Conservation (phyloP, 2,113 vertebrate species). For the Vimba vimba region DNA sequence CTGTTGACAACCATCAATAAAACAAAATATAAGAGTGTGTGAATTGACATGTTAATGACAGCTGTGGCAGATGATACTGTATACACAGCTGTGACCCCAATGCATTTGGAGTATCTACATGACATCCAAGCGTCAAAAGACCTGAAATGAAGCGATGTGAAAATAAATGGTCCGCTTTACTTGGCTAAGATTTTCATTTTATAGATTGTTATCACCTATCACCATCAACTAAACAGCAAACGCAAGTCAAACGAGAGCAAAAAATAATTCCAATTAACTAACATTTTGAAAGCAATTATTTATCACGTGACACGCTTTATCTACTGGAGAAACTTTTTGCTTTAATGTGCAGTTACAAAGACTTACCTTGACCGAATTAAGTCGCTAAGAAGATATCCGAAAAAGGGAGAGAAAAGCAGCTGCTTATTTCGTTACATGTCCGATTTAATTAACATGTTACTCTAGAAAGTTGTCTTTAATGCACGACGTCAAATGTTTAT, state of each 20-base stretch:
- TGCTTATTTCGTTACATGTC: background rate
- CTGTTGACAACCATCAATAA: background rate
- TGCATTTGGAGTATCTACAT: background rate
- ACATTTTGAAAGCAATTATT: background rate
- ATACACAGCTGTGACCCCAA: conserved; percentile 26
- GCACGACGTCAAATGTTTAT: background rate
- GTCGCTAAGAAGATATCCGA: background rate
- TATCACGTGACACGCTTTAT: background rate
- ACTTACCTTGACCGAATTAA: background rate
- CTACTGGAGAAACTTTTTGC: background rate
- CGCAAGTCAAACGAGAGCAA: background rate
- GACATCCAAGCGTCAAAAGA: background rate
- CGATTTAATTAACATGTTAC: background rate
- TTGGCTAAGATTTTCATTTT: background rate
- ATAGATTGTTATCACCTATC: background rate
- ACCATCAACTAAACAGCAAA: background rate
- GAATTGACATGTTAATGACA: background rate
- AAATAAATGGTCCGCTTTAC: background rate
- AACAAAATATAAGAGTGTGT: background rate
- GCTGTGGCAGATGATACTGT: conserved; percentile 18
- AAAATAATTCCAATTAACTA: background rate
- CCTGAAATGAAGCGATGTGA: background rate
- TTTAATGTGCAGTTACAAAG: background rate
- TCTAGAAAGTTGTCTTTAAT: background rate
- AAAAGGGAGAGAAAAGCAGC: background rate